phyloP scores from a whole-genome alignment of 2,888 invertebrate species.

The Nomada ruficornis region DNA sequence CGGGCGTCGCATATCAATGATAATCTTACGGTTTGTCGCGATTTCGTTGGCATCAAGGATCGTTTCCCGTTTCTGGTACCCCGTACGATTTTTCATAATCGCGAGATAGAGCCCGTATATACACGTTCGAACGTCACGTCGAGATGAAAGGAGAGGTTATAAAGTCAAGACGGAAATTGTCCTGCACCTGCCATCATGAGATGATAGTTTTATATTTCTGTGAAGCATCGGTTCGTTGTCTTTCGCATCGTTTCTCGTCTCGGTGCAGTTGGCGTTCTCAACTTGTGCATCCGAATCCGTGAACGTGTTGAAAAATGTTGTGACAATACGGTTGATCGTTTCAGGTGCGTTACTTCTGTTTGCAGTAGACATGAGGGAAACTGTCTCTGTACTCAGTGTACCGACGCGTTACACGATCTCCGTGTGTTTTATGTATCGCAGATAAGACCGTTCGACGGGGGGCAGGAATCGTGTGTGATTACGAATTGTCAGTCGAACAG shows the following conservation, averaged over 20 bases:
- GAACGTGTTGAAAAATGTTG: not conserved
- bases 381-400: not conserved
- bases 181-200: slow-evolving; percentile 65
- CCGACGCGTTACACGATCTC: slow-evolving; percentile 14
- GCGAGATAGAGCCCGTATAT: not conserved
- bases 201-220: slow-evolving; percentile 45
- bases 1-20: slow-evolving; percentile 47
- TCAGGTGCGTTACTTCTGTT: slow-evolving; percentile 6
- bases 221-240: slow-evolving; percentile 16
- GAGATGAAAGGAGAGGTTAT: slow-evolving; percentile 61
- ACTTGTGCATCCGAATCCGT: not conserved
- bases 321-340: slow-evolving; percentile 22
- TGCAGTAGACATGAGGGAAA: not conserved
- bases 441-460: slow-evolving; percentile 9
- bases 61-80: not conserved
- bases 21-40: slow-evolving; percentile 20
- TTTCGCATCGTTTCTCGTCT: not conserved
- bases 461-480: not conserved
- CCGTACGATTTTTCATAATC: not conserved
- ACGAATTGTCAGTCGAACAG: not conserved
- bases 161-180: slow-evolving; percentile 59
- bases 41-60: not conserved
- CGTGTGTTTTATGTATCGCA: not conserved
- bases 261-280: not conserved
- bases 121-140: slow-evolving; percentile 30